These are phyloP conservation scores for Rhingia campestris DNA, from an alignment of 2,888 invertebrate genomes.

Conservation along the genomic window DNA sequence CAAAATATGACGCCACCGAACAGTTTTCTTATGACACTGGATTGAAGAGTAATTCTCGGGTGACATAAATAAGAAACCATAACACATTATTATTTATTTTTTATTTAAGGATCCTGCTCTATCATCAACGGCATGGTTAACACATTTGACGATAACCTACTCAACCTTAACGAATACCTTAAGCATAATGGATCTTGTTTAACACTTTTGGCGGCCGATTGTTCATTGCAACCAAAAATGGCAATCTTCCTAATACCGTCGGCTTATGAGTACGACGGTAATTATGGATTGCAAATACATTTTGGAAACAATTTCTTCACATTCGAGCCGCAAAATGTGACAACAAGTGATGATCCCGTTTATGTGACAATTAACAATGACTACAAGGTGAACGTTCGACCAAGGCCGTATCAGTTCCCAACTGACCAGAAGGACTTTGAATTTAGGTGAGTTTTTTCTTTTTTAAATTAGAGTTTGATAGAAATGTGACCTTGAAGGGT, in stretches of 20 bases:
- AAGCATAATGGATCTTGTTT: conserved; percentile 77
- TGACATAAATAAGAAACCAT: neutral
- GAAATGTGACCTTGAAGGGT: neutral
- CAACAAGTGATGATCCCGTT: conserved; percentile 75
- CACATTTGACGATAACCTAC: conserved; percentile 81
- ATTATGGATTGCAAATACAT: conserved; percentile 80
- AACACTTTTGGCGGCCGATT: conserved; percentile 81
- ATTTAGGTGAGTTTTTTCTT: conserved; percentile 79
- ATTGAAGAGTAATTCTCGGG: conserved; percentile 77
- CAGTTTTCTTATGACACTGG: conserved; percentile 81
- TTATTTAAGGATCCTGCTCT: conserved; percentile 80
- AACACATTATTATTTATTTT: neutral
- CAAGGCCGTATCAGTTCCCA: conserved; percentile 81
- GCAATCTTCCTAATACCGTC: conserved; percentile 81
- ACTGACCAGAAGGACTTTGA: conserved; percentile 80
- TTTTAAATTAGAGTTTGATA: neutral
- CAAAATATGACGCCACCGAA: conserved; percentile 82
- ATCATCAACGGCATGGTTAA: conserved; percentile 81
- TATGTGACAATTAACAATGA: conserved; percentile 79
- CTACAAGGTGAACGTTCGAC: conserved; percentile 78
- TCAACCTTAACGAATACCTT: conserved; percentile 78
- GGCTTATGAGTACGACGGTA: conserved; percentile 74
- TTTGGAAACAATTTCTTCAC: conserved; percentile 81
- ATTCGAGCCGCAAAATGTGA: conserved; percentile 75
- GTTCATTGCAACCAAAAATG: conserved; percentile 80